phyloP scores from a whole-genome alignment of 2,113 vertebrate species.

The Scophthalmus maximus region DNA sequence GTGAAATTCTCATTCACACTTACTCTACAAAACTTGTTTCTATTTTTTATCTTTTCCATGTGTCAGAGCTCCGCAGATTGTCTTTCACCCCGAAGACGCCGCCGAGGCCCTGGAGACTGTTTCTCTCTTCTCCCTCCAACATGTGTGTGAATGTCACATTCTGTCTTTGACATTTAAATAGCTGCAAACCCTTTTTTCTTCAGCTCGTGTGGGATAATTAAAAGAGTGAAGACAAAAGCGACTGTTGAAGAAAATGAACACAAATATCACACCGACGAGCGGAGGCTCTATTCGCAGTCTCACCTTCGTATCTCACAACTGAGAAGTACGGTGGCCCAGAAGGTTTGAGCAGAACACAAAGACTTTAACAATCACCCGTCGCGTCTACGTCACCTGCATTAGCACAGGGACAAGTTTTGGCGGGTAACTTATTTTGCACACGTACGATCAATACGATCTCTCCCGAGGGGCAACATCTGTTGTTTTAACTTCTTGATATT shows the following conservation, averaged over 20 bases:
- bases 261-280: neutral
- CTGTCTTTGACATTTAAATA: slow-evolving; percentile 15
- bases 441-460: too few relatives aligned
- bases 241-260: neutral
- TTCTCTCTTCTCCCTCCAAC: neutral
- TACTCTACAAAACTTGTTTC: neutral
- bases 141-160: neutral
- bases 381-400: too few relatives aligned
- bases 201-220: neutral
- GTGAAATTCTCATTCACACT: slow-evolving; percentile 38
- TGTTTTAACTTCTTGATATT: too few relatives aligned
- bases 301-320: too few relatives aligned
- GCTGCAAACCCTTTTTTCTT: slow-evolving; percentile 2
- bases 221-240: neutral
- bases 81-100: neutral
- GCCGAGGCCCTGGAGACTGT: slow-evolving; percentile 3
- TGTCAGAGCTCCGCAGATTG: slow-evolving; percentile 25
- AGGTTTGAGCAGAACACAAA: too few relatives aligned
- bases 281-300: too few relatives aligned
- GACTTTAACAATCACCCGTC: too few relatives aligned
- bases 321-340: too few relatives aligned
- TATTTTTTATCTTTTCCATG: neutral
- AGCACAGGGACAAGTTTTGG: too few relatives aligned
- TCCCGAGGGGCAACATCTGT: too few relatives aligned
- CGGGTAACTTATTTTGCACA: too few relatives aligned